Percentiles rank a stretch among this genome's conserved stretches.
Evolutionary conservation across 2,797 vertebrate genomes (phyloP).

Genomic region (Trichosurus vulpecula): DNA sequence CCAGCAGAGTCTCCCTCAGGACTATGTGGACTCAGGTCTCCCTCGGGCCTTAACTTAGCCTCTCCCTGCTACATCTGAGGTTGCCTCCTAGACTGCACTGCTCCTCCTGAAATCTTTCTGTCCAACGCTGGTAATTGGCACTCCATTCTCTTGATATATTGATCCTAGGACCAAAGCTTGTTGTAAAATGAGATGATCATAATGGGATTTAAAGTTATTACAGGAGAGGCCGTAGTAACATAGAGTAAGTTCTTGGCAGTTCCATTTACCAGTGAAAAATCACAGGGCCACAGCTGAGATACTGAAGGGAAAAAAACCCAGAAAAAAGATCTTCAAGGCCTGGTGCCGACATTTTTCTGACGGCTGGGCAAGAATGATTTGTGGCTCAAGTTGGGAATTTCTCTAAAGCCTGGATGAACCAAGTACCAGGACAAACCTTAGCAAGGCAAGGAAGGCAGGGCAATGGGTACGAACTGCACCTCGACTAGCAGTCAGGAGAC

Average conservation of each 20-base stretch:
- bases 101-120: neutral
- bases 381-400: slow-evolving; percentile 29
- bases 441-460: rapidly evolving
- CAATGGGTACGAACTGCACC: neutral
- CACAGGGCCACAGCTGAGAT: neutral
- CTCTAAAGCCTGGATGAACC: slow-evolving; percentile 37
- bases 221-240: slow-evolving; percentile 30
- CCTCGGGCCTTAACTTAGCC: neutral
- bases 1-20: neutral
- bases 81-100: neutral
- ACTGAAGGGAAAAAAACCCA: neutral
- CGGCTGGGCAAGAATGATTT: slow-evolving; percentile 18
- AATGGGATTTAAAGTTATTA: slow-evolving; percentile 76
- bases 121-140: slow-evolving; percentile 8
- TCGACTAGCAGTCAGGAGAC: neutral
- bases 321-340: slow-evolving; percentile 7
- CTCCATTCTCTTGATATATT: slow-evolving; percentile 59
- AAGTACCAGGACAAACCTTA: neutral
- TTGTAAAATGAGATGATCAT: slow-evolving; percentile 69
- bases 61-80: neutral
- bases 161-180: slow-evolving; percentile 49
- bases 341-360: slow-evolving; percentile 1
- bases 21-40: neutral
- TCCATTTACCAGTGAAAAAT: slow-evolving; percentile 73
- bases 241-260: slow-evolving; percentile 49